These are phyloP conservation scores for Boleophthalmus pectinirostris DNA, from an alignment of 2,113 vertebrate species.

Conservation along the genomic window DNA sequence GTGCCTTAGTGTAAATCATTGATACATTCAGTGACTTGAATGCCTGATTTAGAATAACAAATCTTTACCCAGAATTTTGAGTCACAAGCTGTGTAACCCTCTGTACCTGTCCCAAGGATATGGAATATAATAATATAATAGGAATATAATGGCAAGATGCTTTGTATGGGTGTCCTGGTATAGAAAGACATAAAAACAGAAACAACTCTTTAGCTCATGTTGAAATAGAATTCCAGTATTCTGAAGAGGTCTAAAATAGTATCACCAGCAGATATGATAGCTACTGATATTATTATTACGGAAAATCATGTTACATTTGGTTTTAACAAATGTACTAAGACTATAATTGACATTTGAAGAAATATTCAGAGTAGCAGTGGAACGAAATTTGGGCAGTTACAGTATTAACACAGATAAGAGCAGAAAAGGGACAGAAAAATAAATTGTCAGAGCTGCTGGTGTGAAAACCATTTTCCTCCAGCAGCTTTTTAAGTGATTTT, in stretches of 20 bases:
- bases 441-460: slow-evolving; percentile 31
- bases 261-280: no score
- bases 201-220: neutral
- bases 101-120: no score
- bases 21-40: no score
- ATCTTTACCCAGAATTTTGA: no score
- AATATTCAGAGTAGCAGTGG: neutral
- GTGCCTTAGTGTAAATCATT: neutral
- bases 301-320: neutral
- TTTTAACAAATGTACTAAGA: neutral
- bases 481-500: slow-evolving; percentile 8
- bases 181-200: no score
- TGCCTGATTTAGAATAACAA: no score
- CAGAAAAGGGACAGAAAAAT: slow-evolving; percentile 19
- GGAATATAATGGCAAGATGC: no score
- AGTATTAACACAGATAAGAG: slow-evolving; percentile 13
- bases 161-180: no score
- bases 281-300: neutral
- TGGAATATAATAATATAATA: no score
- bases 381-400: slow-evolving; percentile 2
- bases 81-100: no score
- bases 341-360: neutral
- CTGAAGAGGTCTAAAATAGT: neutral
- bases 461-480: slow-evolving; percentile 13
- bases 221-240: neutral